Evolutionary conservation across 2,888 invertebrate species (phyloP), one percentile per base, ranked within the genome.

Genomic region (Apodemia mormo): DNA sequence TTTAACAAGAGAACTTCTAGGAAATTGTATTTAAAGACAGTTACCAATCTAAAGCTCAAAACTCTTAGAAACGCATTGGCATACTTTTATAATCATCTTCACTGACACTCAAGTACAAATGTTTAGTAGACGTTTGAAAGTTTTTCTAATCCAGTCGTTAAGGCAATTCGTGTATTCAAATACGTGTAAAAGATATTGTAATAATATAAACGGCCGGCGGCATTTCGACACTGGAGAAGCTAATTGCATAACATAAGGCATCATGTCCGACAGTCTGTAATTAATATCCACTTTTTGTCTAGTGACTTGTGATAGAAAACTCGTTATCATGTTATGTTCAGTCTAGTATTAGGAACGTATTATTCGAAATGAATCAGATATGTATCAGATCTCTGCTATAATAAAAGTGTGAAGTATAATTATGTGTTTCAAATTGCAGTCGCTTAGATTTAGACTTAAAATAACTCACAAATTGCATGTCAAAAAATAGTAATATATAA

Each of bases 201-300:
- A 74, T 72, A 70, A 71, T 70, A 70, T 71, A 76, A 75, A 74
- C 74, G 68, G 72, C 72, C 71, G 75, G 72, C 68, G 74, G 64
- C 64, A 66, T 76, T 74, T 74, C 75, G 73, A 74, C 73, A 72
- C 70, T 68, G 69, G 43, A 61, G 61, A 61, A 61, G 61, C 71
- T 74, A 76, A 76, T 76, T 76, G 75, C 74, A 73, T 68, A 74
- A 74, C 71, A 68, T 61, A 70, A 68, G 71, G 71, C 74, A 74
- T 75, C 73, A 73, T 72, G 75, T 70, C 68, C 66, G 58, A 61
- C 61, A 33, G 14, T 12, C 37, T 71, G 71, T 74, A 74, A 74
- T 70, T 74, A 74, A 72, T 70, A 70, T 33, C 58, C 58, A 61
- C 30, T 33, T 61, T 61, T 61, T 61, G 58, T 61, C 33, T 61